Conservation (phyloP, 2,888 invertebrate species). For the Caenorhabditis zanzibari region DNA sequence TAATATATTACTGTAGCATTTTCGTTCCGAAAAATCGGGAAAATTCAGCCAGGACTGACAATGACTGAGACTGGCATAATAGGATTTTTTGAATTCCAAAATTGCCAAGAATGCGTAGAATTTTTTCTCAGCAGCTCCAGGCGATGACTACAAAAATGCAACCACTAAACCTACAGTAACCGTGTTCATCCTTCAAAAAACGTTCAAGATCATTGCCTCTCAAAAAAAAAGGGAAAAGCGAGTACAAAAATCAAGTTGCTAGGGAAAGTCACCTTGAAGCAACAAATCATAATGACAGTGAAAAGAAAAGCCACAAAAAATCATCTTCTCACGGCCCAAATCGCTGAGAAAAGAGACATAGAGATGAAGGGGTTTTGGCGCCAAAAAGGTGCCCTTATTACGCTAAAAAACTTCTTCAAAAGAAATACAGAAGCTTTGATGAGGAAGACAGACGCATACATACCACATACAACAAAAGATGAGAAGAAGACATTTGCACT, state of each 20-base stretch:
- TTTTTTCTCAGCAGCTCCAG: no score
- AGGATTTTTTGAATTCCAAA: no score
- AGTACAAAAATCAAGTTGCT: constrained; percentile 29
- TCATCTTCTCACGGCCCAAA: constrained; percentile 1
- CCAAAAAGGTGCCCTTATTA: constrained; percentile 30
- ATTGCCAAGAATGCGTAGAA: no score
- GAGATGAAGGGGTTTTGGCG: constrained; percentile 3
- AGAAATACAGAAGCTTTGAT: constrained; percentile 17
- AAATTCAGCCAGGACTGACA: no score
- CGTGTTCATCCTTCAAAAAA: background rate
- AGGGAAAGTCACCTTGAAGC: constrained; percentile 16
- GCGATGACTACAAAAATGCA: no score
- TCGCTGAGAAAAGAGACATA: background rate
- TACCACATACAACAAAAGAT: background rate
- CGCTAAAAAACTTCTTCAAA: constrained; percentile 12
- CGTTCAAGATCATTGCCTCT: constrained; percentile 9
- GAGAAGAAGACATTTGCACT: constrained; percentile 34
- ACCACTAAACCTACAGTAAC: background rate
- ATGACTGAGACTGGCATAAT: no score
- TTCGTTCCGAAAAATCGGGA: no score
- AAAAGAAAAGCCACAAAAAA: background rate
- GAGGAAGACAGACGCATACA: background rate
- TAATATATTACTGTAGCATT: no score
- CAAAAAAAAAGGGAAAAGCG: background rate
- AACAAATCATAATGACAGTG: constrained; percentile 16